phyloP scores from a whole-genome alignment of 1,140 invertebrate genomes.

The Idris sp. region DNA sequence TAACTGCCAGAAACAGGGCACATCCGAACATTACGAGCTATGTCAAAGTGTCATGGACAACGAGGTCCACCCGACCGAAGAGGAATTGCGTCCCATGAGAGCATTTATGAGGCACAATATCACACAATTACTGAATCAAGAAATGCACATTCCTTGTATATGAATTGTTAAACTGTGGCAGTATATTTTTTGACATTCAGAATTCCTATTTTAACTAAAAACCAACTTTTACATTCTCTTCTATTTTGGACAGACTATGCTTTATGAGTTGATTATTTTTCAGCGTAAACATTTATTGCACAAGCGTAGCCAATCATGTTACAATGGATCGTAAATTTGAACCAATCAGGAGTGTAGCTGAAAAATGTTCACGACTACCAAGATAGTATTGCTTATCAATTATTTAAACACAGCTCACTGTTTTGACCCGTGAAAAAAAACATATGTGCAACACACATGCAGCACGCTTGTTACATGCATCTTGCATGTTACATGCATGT shows the following conservation, averaged over 20 bases:
- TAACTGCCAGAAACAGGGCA: conserved; percentile 72
- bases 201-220: too few relatives aligned
- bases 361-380: conserved; percentile 73
- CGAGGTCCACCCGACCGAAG: conserved; percentile 74
- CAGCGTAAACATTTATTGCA: conserved; percentile 69
- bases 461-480: too few relatives aligned
- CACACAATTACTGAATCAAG: conserved; percentile 61
- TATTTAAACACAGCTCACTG: conserved; percentile 72
- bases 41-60: conserved; percentile 77
- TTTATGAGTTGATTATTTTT: conserved; percentile 74
- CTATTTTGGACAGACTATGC: too few relatives aligned
- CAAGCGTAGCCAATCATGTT: conserved; percentile 76
- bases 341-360: conserved; percentile 73
- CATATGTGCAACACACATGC: too few relatives aligned
- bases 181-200: too few relatives aligned
- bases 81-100: conserved; percentile 68
- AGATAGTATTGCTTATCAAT: conserved; percentile 77
- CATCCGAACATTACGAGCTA: conserved; percentile 68
- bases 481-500: too few relatives aligned
- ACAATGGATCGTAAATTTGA: conserved; percentile 77
- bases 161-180: too few relatives aligned
- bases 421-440: too few relatives aligned
- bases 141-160: too few relatives aligned
- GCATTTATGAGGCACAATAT: conserved; percentile 70
- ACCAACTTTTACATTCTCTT: too few relatives aligned